Conservation (phyloP, 1,140 invertebrate species). For the Solenopsis invicta region DNA sequence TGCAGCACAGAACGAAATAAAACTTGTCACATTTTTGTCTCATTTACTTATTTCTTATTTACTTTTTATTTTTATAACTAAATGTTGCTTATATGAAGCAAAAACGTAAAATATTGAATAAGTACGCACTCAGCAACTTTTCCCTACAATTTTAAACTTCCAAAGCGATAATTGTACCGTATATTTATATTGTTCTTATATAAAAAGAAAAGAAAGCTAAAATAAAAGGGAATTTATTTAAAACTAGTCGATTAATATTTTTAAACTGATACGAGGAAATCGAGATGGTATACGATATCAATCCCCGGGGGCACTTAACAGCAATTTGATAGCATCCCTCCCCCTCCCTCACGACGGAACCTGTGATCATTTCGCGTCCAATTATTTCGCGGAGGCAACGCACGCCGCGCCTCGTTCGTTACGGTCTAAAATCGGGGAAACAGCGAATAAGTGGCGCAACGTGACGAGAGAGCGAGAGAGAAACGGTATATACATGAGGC, state of each 20-base stretch:
- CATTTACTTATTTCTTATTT: no score
- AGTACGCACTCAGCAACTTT: no score
- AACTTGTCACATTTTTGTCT: no score
- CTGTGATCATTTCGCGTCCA: slow-evolving; percentile 57
- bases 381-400: slow-evolving; percentile 50
- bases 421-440: slow-evolving; percentile 52
- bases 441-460: slow-evolving; percentile 30
- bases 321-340: slow-evolving; percentile 21
- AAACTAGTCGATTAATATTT: not conserved
- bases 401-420: slow-evolving; percentile 52
- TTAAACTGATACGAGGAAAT: slow-evolving; percentile 5
- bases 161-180: not conserved
- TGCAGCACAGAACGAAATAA: no score
- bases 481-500: not conserved
- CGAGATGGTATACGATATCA: slow-evolving; percentile 24
- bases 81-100: no score
- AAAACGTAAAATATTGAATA: no score
- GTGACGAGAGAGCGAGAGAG: not conserved
- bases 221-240: not conserved
- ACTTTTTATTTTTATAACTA: no score
- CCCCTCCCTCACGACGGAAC: not conserved
- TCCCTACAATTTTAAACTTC: not conserved
- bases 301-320: not conserved
- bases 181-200: not conserved
- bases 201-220: not conserved